Conservation (phyloP, 2,797 vertebrate species). For the Enteromius trimaculatus region DNA sequence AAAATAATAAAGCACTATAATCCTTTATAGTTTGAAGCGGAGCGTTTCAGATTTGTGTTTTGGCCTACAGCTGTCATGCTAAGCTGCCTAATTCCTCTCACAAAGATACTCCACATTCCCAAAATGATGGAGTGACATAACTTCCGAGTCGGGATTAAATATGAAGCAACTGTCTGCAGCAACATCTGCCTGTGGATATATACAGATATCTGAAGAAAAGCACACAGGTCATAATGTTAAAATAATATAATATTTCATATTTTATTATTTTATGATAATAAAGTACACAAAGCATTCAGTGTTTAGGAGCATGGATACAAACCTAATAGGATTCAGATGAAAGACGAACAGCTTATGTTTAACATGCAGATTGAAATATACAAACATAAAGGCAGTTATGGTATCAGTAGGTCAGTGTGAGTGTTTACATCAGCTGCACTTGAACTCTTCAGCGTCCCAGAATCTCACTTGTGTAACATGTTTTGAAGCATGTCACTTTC, state of each 20-base stretch:
- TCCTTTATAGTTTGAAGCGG: not conserved
- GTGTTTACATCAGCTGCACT: slow-evolving; percentile 1
- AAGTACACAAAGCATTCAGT: not conserved
- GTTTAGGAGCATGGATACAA: slow-evolving; percentile 16
- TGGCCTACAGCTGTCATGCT: not conserved
- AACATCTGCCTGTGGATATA: slow-evolving; percentile 37
- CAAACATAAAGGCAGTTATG: not conserved
- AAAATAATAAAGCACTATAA: not conserved
- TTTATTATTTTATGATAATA: too few relatives aligned
- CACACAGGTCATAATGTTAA: not conserved
- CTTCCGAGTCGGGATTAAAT: not conserved
- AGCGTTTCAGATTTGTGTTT: not conserved
- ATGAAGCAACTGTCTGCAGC: not conserved
- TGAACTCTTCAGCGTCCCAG: not conserved
- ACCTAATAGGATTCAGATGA: slow-evolving; percentile 38
- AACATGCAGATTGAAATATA: slow-evolving; percentile 13
- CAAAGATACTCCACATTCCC: slow-evolving; percentile 2
- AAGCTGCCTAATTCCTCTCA: slow-evolving; percentile 10
- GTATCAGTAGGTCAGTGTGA: not conserved
- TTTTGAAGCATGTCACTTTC: not conserved
- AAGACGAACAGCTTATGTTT: not conserved
- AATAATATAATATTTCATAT: too few relatives aligned
- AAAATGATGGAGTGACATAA: not conserved
- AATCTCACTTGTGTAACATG: slow-evolving; percentile 14
- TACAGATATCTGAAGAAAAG: slow-evolving; percentile 15